phyloP scores from a whole-genome alignment of 2,113 vertebrate species.

The Sinocyclocheilus maitianheensis region DNA sequence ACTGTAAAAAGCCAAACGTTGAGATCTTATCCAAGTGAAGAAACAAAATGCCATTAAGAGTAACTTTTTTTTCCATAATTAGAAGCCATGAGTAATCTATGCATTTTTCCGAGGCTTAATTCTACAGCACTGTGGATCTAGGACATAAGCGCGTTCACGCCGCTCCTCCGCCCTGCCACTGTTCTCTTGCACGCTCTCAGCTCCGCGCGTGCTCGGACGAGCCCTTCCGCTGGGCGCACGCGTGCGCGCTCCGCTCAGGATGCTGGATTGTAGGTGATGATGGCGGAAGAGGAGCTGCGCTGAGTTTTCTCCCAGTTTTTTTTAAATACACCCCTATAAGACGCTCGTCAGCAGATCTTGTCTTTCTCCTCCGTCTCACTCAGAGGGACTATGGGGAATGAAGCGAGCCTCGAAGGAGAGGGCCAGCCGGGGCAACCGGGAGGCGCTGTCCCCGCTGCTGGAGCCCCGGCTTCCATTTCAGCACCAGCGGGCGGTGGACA shows the following conservation, averaged over 20 bases:
- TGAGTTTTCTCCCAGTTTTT: slow-evolving; percentile 75
- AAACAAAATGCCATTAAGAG: neutral
- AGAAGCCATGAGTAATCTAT: neutral
- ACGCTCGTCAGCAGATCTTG: slow-evolving; percentile 63
- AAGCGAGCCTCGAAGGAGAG: slow-evolving; percentile 79
- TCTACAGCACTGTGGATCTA: slow-evolving; percentile 27
- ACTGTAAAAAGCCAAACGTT: neutral
- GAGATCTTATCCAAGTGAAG: neutral
- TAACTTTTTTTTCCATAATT: neutral
- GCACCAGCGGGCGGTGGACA: slow-evolving; percentile 82
- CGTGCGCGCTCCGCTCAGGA: slow-evolving; percentile 78
- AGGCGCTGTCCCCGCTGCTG: slow-evolving; percentile 71
- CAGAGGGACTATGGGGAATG: slow-evolving; percentile 78
- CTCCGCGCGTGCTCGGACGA: slow-evolving; percentile 69
- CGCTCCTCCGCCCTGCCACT: slow-evolving; percentile 51
- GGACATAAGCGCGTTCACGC: slow-evolving; percentile 68
- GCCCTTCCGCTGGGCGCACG: slow-evolving; percentile 67
- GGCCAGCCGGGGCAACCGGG: slow-evolving; percentile 75
- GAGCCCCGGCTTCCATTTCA: slow-evolving; percentile 81
- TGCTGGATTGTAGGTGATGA: slow-evolving; percentile 80
- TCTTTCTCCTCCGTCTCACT: slow-evolving; percentile 66
- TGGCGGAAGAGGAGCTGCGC: slow-evolving; percentile 80
- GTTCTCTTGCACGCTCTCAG: slow-evolving; percentile 52
- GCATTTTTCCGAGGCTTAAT: neutral
- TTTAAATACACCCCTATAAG: slow-evolving; percentile 58